Percentiles rank a stretch among this genome's conserved stretches.
Conservation (phyloP, 2,113 vertebrate species). For the Hemiprocne comata region DNA sequence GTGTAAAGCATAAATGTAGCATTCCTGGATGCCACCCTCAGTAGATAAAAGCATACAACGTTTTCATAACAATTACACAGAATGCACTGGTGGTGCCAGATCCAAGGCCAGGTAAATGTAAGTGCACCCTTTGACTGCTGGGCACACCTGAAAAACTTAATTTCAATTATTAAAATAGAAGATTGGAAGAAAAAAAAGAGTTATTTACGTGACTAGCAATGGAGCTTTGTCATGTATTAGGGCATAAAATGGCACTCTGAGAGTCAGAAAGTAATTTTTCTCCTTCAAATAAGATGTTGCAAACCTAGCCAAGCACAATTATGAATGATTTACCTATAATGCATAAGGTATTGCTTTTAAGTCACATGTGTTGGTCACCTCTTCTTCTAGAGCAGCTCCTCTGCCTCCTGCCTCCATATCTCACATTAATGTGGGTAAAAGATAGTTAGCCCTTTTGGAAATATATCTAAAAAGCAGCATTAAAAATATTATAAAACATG, state of each 20-base stretch:
- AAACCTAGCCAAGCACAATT: slow-evolving; percentile 50
- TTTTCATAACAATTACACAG: slow-evolving; percentile 53
- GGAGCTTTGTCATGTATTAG: slow-evolving; percentile 3
- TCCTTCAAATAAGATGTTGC: slow-evolving; percentile 43
- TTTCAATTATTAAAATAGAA: slow-evolving; percentile 26
- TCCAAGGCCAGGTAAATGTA: not conserved
- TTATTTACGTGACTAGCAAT: slow-evolving; percentile 9
- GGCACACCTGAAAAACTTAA: slow-evolving; percentile 61
- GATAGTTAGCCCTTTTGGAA: not conserved
- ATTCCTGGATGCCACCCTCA: not conserved
- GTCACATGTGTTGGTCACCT: not conserved
- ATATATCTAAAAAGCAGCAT: not conserved
- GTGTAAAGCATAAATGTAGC: slow-evolving; percentile 20
- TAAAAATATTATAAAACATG: not conserved
- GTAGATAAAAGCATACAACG: slow-evolving; percentile 32
- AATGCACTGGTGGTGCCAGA: not conserved
- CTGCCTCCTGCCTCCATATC: not conserved
- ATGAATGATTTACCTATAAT: slow-evolving; percentile 46
- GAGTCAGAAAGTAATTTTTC: slow-evolving; percentile 54
- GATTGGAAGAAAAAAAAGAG: slow-evolving; percentile 1
- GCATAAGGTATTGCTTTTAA: not conserved
- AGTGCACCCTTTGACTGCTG: not conserved
- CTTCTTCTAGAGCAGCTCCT: not conserved
- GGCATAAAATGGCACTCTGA: slow-evolving; percentile 48
- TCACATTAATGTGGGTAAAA: not conserved